phyloP scores from a whole-genome alignment of 2,113 vertebrate genomes.

The Siphamia tubifer region DNA sequence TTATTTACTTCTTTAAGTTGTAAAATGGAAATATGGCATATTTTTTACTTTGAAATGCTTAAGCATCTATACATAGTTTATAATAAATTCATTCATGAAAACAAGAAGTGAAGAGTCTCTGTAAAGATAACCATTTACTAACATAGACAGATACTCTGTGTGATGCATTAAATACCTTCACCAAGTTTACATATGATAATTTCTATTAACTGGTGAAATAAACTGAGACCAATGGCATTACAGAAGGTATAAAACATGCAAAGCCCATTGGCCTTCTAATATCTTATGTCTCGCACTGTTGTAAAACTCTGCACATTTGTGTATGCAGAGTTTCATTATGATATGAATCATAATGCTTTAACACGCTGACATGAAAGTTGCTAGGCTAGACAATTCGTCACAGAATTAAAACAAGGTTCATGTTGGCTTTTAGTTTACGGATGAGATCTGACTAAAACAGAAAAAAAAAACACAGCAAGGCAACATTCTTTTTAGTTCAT shows the following conservation, averaged over 20 bases:
- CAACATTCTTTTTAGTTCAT: slow-evolving; percentile 29
- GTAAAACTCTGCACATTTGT: background rate
- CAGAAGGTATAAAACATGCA: background rate
- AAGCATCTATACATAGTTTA: background rate
- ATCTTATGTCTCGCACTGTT: background rate
- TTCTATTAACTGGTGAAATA: background rate
- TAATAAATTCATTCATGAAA: background rate
- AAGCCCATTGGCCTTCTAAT: slow-evolving; percentile 1
- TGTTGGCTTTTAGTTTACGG: background rate
- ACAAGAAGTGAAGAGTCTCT: background rate
- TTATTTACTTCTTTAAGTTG: too few species aligned
- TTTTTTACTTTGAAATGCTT: too few species aligned
- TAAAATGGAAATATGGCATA: too few species aligned
- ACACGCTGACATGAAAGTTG: background rate
- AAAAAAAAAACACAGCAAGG: slow-evolving; percentile 2
- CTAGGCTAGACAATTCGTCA: background rate
- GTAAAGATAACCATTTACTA: background rate
- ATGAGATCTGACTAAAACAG: background rate
- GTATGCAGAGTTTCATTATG: background rate
- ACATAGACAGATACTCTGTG: background rate
- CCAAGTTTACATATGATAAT: background rate
- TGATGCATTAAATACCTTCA: background rate
- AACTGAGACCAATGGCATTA: background rate
- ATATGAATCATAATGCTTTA: background rate
- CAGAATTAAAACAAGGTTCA: background rate